Conservation (phyloP, 2,797 vertebrate genomes). For the Rhabdophis nuchalis region DNA sequence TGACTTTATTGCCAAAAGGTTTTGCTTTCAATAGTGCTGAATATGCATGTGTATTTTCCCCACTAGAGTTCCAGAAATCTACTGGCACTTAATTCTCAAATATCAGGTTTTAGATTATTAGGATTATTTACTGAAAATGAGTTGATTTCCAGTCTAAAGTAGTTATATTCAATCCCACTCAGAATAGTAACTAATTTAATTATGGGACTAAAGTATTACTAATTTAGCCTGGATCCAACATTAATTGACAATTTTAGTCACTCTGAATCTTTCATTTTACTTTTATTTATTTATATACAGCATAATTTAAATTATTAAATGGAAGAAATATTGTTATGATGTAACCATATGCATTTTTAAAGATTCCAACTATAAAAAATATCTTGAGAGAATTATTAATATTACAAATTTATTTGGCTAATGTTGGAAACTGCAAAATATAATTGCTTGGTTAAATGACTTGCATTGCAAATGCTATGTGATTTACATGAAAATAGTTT, state of each 20-base stretch:
- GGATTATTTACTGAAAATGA: neutral
- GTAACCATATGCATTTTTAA: neutral
- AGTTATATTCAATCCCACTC: neutral
- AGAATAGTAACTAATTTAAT: neutral
- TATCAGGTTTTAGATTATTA: neutral
- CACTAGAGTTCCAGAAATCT: conserved; percentile 22
- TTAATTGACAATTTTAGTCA: neutral
- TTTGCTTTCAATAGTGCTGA: neutral
- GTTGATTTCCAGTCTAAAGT: neutral
- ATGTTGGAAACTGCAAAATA: conserved; percentile 4
- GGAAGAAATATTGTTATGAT: neutral
- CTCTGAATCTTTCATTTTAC: neutral
- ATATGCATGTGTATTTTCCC: conserved; percentile 1
- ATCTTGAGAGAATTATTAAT: conserved; percentile 5
- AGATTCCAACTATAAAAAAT: neutral
- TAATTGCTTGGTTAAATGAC: conserved; percentile 11
- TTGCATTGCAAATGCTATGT: conserved; percentile 5
- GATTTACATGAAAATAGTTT: conserved; percentile 1
- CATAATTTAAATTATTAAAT: neutral
- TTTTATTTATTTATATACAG: neutral
- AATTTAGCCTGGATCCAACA: neutral
- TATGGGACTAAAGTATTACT: neutral
- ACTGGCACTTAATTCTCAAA: neutral
- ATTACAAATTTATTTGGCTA: neutral
- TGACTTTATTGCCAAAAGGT: neutral